These are phyloP conservation scores for Argyrosomus regius DNA, from an alignment of 2,797 vertebrate species.

Conservation along the genomic window DNA sequence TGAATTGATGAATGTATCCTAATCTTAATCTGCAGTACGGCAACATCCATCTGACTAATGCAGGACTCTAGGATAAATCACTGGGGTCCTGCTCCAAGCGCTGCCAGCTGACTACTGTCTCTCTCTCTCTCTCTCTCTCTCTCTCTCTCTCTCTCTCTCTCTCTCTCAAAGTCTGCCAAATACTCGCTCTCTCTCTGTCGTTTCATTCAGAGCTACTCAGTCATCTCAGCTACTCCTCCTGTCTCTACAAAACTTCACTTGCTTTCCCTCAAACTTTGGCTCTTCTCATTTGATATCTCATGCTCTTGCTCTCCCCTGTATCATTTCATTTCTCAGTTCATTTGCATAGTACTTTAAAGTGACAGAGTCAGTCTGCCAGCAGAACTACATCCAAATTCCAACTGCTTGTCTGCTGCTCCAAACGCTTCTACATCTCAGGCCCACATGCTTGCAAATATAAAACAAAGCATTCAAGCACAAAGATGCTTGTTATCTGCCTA, in stretches of 20 bases:
- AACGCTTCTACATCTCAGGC: neutral
- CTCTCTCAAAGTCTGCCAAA: conserved; percentile 29
- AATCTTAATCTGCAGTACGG: conserved; percentile 82
- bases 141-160: neutral
- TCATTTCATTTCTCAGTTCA: conserved; percentile 3
- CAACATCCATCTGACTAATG: conserved; percentile 84
- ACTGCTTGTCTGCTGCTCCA: neutral
- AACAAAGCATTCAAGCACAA: neutral
- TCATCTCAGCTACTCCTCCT: conserved; percentile 15
- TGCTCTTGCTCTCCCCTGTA: neutral
- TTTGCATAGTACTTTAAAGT: conserved; percentile 12
- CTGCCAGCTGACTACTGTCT: conserved; percentile 64
- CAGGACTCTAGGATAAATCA: conserved; percentile 82
- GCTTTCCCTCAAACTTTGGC: conserved; percentile 22
- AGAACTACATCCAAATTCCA: neutral
- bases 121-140: conserved; percentile 4
- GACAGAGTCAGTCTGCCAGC: neutral
- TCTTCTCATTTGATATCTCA: conserved; percentile 27
- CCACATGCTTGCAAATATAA: conserved; percentile 14
- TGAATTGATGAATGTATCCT: conserved; percentile 86
- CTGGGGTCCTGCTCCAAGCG: conserved; percentile 44
- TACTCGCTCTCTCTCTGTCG: conserved; percentile 19
- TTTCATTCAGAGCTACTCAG: neutral
- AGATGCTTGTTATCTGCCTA: conserved; percentile 4
- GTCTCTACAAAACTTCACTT: conserved; percentile 31